Evolutionary conservation across 2,113 vertebrate genomes (phyloP), one percentile per base, ranked within the genome.

Genomic region (Mesembrinibis cayennensis): DNA sequence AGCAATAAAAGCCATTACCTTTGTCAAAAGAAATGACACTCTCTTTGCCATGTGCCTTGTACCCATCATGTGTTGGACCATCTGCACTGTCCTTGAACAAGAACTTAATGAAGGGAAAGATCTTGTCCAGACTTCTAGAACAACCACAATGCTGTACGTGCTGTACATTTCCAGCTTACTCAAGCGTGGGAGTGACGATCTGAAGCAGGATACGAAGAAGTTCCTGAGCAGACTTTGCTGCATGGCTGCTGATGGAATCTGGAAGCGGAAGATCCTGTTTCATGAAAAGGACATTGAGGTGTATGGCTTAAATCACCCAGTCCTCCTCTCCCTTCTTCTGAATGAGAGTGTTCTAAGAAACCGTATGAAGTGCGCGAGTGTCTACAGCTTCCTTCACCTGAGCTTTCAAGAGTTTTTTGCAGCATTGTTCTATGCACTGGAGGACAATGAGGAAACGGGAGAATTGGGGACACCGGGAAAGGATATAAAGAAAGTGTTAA

Each of bases 351-450:
- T 97, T 66, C 97, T 97, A 69, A 96, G 95, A 55, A 97, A 95
- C 59, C 94, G 89, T 53, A 89, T 93, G 27, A 25, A 78, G 80
- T 79, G 69, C 2, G 72, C 87, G 45, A 90, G 58, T 38, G 69
- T 78, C 85, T 97, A 97, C 74, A 97, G 96, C 83, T 98, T 97
- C 88, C 82, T 97, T 77, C 97, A 97, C 69, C 23, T 92, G 80
- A 97, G 96, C 4, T 90, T 97, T 53, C 97, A 97, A 85, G 6
- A 85, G 7, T 96, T 98, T 92, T 97, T 97, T 5, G 94, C 90
- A 0, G 97, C 97, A 59, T 58, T 97, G 84, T 80, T 89, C 76
- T 98, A 96, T 6, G 20, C 74, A 6, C 30, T 96, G 58, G 92
- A 79, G 1, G 58, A 65, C 2, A 45, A 40, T 14, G 88, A 89